phyloP scores from a whole-genome alignment of 2,888 invertebrate species.

The Furcula furcula region DNA sequence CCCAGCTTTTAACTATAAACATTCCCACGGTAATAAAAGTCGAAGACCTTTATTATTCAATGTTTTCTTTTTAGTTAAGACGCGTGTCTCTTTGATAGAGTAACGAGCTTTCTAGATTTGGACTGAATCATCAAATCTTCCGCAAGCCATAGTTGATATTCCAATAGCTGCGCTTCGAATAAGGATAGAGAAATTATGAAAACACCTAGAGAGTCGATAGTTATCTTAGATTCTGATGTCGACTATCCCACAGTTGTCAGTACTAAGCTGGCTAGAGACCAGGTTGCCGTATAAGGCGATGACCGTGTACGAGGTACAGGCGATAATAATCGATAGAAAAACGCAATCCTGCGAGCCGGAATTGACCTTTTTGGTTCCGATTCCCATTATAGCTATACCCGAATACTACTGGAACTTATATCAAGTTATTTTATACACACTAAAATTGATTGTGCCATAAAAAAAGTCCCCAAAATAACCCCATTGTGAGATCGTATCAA shows the following conservation, averaged over 20 bases:
- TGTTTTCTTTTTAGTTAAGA: no score
- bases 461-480: no score
- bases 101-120: constrained; percentile 16
- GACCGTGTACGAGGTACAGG: constrained; percentile 50
- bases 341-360: constrained; percentile 69
- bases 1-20: no score
- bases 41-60: no score
- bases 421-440: no score
- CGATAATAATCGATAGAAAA: constrained; percentile 74
- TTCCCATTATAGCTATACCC: no score
- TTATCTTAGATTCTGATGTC: constrained; percentile 57
- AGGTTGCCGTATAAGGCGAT: constrained; percentile 72
- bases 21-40: no score
- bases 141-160: constrained; percentile 19
- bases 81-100: constrained; percentile 2
- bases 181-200: constrained; percentile 66
- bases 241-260: constrained; percentile 78
- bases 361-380: constrained; percentile 72
- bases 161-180: constrained; percentile 39
- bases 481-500: constrained; percentile 36
- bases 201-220: constrained; percentile 64
- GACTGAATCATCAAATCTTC: constrained; percentile 17
- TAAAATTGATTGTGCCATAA: no score
- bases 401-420: no score
- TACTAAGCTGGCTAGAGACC: constrained; percentile 52